A percentile compares a stretch with the other conserved stretches of the same genome.
These are phyloP conservation scores for Gymnorhina tibicen DNA, from an alignment of 2,113 vertebrate species.

Conservation along the genomic window DNA sequence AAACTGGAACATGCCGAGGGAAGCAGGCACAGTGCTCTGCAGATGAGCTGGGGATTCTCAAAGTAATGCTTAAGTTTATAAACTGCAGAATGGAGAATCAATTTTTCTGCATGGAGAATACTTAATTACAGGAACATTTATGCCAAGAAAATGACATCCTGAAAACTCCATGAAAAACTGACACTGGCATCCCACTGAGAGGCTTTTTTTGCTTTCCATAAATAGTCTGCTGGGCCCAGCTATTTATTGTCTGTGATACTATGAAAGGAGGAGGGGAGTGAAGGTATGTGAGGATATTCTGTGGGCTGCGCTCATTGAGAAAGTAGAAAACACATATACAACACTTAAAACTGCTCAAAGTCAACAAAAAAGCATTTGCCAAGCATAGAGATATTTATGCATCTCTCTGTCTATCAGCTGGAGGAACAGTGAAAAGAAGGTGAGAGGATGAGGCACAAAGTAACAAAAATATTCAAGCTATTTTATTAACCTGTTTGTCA, in stretches of 20 bases:
- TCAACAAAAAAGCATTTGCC: neutral
- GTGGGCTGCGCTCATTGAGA: neutral
- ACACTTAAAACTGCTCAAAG: neutral
- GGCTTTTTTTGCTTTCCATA: conserved; percentile 16
- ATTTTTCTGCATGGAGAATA: conserved; percentile 48
- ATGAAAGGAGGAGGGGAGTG: neutral
- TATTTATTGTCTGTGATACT: conserved; percentile 43
- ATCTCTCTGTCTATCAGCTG: neutral
- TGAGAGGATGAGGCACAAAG: neutral
- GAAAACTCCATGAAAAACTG: conserved; percentile 57
- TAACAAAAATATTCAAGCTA: neutral
- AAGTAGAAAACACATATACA: neutral
- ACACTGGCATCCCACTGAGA: conserved; percentile 40
- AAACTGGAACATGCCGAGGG: neutral
- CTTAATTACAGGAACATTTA: conserved; percentile 51
- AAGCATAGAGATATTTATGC: neutral
- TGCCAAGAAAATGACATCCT: conserved; percentile 63
- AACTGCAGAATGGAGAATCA: conserved; percentile 60
- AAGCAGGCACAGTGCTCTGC: neutral
- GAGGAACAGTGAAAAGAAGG: neutral
- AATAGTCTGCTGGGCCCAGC: conserved; percentile 15
- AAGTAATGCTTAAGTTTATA: conserved; percentile 52
- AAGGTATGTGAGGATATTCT: neutral
- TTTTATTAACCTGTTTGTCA: neutral
- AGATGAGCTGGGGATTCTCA: conserved; percentile 37